Evolutionary conservation across 2,113 vertebrate species (phyloP), one percentile per base, ranked within the genome.

Genomic region (Fukomys damarensis): DNA sequence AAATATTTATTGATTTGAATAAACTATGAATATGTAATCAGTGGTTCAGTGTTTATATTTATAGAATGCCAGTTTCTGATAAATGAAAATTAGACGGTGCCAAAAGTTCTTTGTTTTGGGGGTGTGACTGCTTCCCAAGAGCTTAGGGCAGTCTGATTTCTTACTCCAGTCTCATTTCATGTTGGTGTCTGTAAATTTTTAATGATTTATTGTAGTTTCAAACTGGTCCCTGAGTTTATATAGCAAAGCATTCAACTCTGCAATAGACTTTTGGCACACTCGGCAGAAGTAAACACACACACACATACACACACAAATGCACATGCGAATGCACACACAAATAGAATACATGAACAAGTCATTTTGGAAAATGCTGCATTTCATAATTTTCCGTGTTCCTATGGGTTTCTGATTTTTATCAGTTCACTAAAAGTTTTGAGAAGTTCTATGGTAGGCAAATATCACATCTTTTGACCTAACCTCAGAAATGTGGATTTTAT

Each of bases 1-100:
- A 61, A 86, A 35, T 83, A 87, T 83, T 83, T 77, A 54, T 74
- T 76, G 16, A 89, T 95, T 92, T 82, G 19, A 86, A 85, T 52
- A 70, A 92, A 32, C 22, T 65, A 82, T 76, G 28, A 76, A 43
- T 94, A 90, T 85, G 86, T 58, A 89, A 65, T 72, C 52, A 80
- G 12, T 28, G 72, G 14, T 70, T 68, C 12, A 86, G 61, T 89
- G 24, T 91, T 70, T 94, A 11, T 95, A 79, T 59, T 86, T 38
- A 79, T 16, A 90, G 38, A 63, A 65, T 65, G 56, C 8, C 68
- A 38, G 4, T 77, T 82, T 28, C 43, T 66, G 43, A 54, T 86
- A 32, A 76, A 61, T 26, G 54, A 86, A 96, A 92, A 28, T 30
- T 92, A 13, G 6, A 84, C 22, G 1, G 30, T 26, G 4, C 54